Evolutionary conservation across 2,888 invertebrate species (phyloP).

Genomic region (Diplazon laetatorius): DNA sequence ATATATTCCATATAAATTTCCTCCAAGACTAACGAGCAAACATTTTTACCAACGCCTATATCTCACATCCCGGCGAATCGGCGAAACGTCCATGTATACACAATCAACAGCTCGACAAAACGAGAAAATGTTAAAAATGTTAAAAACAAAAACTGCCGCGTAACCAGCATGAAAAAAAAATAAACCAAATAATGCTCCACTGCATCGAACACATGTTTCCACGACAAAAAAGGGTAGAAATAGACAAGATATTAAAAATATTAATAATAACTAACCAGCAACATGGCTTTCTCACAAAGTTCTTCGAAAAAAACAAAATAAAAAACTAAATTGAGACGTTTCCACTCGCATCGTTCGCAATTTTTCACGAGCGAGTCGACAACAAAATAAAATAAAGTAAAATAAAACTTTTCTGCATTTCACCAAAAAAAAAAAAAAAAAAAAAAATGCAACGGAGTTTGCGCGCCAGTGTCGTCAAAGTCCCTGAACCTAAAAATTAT

Average conservation of each 20-base stretch:
- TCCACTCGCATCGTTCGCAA: not conserved
- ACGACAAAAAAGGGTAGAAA: not conserved
- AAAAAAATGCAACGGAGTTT: constrained; percentile 25
- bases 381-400: not conserved
- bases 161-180: constrained; percentile 4
- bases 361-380: not conserved
- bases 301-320: too few species aligned
- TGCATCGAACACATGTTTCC: constrained; percentile 32
- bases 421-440: too few species aligned
- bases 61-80: not conserved
- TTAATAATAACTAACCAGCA: too few species aligned
- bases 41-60: not conserved
- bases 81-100: constrained; percentile 9
- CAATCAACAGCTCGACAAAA: constrained; percentile 25
- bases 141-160: too few species aligned
- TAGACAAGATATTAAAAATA: constrained; percentile 3
- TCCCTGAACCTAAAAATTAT: too few species aligned
- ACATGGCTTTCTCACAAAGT: not conserved
- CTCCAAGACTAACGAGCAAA: constrained; percentile 7
- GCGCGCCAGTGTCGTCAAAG: constrained; percentile 16
- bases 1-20: not conserved
- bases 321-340: not conserved
- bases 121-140: not conserved
- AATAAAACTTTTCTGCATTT: constrained; percentile 55
- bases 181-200: constrained; percentile 6